Percentiles rank a stretch among this genome's conserved stretches.
phyloP scores from a whole-genome alignment of 2,888 invertebrate genomes.

The Invenusta paracnida region DNA sequence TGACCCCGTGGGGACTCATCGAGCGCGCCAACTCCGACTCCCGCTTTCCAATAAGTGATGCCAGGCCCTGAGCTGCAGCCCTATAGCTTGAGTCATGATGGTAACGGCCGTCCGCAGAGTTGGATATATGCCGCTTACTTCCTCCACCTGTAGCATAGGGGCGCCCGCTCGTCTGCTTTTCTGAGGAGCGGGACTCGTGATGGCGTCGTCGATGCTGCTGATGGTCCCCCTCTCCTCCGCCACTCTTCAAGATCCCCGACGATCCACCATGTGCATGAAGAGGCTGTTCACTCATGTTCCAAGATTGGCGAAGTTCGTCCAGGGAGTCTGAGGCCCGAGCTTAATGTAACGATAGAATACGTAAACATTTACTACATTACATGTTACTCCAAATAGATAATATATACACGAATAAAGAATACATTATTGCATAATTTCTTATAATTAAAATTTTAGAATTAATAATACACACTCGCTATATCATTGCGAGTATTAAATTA shows the following conservation, averaged over 20 bases:
- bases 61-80: slow-evolving; percentile 26
- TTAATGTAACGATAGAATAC: background rate
- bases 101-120: background rate
- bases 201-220: background rate
- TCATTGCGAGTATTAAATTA: no score
- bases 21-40: slow-evolving; percentile 1
- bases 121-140: background rate
- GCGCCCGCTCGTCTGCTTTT: background rate
- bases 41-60: background rate
- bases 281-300: background rate
- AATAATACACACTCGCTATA: no score
- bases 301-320: slow-evolving; percentile 9
- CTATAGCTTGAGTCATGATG: slow-evolving; percentile 35
- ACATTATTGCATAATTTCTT: no score
- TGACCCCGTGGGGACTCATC: background rate
- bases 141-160: background rate
- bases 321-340: background rate
- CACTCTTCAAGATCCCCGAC: background rate
- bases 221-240: background rate
- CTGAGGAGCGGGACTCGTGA: background rate
- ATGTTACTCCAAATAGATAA: no score
- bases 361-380: no score
- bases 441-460: no score
- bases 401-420: no score
- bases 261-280: background rate